Percentiles rank a stretch among this genome's conserved stretches.
These are phyloP conservation scores for Pantherophis alleghaniensis DNA, from an alignment of 2,797 vertebrate species.

Conservation along the genomic window DNA sequence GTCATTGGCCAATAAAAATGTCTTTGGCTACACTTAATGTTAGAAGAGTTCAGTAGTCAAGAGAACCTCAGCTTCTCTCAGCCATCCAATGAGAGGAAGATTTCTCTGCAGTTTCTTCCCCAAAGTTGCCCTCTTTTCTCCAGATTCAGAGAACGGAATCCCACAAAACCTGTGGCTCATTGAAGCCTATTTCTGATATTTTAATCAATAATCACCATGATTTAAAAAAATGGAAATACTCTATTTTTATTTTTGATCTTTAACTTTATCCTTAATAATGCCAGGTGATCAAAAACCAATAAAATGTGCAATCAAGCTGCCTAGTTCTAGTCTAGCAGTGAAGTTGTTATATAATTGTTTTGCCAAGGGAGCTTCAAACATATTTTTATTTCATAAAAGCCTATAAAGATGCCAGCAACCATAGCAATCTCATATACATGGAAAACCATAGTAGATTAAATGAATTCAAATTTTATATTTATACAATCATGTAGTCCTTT, in stretches of 20 bases:
- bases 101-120: background rate
- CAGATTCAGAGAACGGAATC: background rate
- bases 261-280: background rate
- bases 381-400: conserved; percentile 5
- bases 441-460: background rate
- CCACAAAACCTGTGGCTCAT: background rate
- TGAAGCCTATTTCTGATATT: background rate
- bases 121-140: background rate
- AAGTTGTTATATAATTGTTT: background rate
- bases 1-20: background rate
- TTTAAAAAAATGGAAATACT: background rate
- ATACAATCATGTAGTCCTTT: background rate
- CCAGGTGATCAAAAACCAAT: background rate
- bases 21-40: background rate
- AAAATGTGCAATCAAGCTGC: background rate
- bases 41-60: background rate
- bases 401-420: background rate
- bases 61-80: background rate
- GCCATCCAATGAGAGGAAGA: background rate
- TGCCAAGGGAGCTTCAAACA: background rate
- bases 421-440: background rate
- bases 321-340: background rate
- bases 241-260: background rate
- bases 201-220: background rate
- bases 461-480: background rate